Percentiles rank a stretch among this genome's conserved stretches.
Evolutionary conservation across 2,888 invertebrate genomes (phyloP).

Genomic region (Tachina lurida): DNA sequence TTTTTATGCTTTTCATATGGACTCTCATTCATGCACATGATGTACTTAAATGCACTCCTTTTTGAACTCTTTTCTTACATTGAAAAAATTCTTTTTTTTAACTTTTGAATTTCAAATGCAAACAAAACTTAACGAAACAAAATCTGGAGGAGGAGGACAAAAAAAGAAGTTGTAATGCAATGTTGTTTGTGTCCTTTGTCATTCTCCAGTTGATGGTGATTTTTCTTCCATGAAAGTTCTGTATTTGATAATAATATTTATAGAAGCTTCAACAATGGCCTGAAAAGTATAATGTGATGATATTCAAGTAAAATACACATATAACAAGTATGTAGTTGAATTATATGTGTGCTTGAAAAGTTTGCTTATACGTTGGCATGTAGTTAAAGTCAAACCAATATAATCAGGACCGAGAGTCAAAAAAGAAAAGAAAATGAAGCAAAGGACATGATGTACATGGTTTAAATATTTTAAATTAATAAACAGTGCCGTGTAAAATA

Average conservation of each 20-base stretch:
- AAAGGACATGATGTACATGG: constrained; percentile 48
- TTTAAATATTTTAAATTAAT: constrained; percentile 55
- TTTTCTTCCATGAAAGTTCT: constrained; percentile 56
- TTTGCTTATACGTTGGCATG: background rate
- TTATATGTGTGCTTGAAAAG: background rate
- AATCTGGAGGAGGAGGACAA: background rate
- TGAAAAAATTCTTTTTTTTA: constrained; percentile 8
- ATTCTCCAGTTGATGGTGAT: constrained; percentile 62
- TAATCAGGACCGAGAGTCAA: constrained; percentile 19
- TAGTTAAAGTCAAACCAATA: constrained; percentile 44
- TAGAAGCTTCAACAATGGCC: constrained; percentile 43
- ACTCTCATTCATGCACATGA: constrained; percentile 59
- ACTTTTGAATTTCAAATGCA: constrained; percentile 43
- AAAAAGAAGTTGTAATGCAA: background rate
- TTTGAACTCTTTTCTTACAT: constrained; percentile 30
- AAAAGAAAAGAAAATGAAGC: constrained; percentile 8
- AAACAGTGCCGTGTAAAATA: constrained; percentile 7
- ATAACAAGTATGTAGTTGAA: background rate
- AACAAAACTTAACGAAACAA: constrained; percentile 42
- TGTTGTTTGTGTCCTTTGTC: constrained; percentile 66
- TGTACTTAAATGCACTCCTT: constrained; percentile 64
- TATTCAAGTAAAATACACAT: constrained; percentile 46
- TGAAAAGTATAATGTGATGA: constrained; percentile 53
- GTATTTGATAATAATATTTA: constrained; percentile 61
- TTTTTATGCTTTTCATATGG: constrained; percentile 42